phyloP scores from a whole-genome alignment of 2,113 vertebrate species.

The Emydocephalus ijimae region DNA sequence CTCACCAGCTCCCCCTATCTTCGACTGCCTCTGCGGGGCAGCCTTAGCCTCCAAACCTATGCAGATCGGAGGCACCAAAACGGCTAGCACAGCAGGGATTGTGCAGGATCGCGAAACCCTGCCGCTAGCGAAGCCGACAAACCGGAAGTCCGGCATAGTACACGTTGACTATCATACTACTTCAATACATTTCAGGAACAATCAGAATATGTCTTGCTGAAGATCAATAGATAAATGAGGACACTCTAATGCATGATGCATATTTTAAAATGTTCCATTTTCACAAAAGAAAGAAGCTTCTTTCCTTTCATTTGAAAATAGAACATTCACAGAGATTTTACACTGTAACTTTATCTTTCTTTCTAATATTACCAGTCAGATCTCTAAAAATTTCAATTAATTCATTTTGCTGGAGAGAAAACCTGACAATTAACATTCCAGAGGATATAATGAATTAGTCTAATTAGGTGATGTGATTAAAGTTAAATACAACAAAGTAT shows the following conservation, averaged over 20 bases:
- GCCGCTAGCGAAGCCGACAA: no score
- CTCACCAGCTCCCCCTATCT: no score
- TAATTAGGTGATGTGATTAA: background rate
- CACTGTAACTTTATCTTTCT: background rate
- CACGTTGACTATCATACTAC: background rate
- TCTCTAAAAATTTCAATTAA: background rate
- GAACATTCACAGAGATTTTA: background rate
- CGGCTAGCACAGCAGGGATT: no score
- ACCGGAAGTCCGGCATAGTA: no score
- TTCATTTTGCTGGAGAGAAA: background rate
- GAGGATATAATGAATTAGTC: background rate
- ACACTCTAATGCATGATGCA: background rate
- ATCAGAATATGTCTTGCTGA: background rate
- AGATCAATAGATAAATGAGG: background rate
- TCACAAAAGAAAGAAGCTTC: background rate
- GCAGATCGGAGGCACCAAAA: no score
- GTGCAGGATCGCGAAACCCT: no score
- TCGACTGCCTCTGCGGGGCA: no score
- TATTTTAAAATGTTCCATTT: background rate
- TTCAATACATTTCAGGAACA: background rate
- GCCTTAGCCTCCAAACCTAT: no score
- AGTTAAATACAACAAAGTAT: background rate
- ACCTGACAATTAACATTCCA: background rate
- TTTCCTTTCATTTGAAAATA: background rate
- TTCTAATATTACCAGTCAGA: background rate